phyloP scores from a whole-genome alignment of 2,797 vertebrate genomes.

The Euthynnus affinis region DNA sequence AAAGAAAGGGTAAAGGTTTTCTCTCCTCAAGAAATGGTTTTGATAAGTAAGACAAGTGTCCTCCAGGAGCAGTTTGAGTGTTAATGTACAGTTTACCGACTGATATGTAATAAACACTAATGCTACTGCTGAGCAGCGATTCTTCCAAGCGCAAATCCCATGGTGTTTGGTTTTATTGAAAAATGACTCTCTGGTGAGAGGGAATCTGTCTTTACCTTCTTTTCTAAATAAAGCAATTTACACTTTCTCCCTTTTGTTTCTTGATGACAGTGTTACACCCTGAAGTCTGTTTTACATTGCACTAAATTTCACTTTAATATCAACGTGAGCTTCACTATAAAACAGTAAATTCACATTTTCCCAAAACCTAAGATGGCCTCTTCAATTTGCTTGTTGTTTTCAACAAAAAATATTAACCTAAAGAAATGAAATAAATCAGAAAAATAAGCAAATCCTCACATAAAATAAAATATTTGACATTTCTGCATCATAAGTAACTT shows the following conservation, averaged over 20 bases:
- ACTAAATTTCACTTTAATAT: background rate
- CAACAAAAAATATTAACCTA: too few species aligned
- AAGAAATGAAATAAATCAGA: too few species aligned
- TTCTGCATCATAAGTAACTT: too few species aligned
- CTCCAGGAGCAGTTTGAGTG: background rate
- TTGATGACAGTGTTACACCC: background rate
- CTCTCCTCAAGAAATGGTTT: background rate
- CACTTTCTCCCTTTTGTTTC: background rate
- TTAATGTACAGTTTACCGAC: conserved; percentile 14
- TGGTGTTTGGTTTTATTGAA: conserved; percentile 52
- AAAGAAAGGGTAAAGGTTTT: conserved; percentile 7
- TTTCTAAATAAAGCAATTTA: conserved; percentile 74
- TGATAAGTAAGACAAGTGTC: background rate
- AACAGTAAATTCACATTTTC: too few species aligned
- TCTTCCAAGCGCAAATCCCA: conserved; percentile 33
- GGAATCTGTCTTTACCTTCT: conserved; percentile 48
- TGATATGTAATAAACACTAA: conserved; percentile 28
- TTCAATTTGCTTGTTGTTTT: too few species aligned
- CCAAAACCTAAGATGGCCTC: too few species aligned
- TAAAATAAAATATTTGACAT: background rate
- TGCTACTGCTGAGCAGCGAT: conserved; percentile 39
- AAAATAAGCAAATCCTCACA: background rate
- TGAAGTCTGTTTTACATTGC: background rate
- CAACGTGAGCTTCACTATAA: background rate
- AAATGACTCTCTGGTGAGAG: conserved; percentile 32